Conservation (phyloP, 2,113 vertebrate species). For the Tretioscincus oriximinensis region DNA sequence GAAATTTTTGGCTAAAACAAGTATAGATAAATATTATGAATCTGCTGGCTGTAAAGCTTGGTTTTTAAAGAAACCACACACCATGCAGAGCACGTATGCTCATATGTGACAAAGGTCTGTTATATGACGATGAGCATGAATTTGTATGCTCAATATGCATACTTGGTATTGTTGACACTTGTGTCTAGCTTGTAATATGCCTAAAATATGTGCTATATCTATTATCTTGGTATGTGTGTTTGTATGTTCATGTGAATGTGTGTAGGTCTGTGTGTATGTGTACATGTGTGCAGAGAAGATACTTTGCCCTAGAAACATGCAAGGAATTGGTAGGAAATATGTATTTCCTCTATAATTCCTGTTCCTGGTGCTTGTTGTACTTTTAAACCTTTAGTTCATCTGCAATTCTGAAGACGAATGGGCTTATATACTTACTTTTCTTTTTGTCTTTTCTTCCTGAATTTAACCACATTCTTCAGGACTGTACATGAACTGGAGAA, state of each 20-base stretch:
- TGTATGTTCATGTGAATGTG: neutral
- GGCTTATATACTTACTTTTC: too few species aligned
- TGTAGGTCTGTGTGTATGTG: neutral
- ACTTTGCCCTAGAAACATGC: neutral
- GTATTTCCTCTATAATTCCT: neutral
- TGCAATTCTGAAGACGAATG: too few species aligned
- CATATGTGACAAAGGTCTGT: constrained; percentile 13
- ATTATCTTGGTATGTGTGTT: neutral
- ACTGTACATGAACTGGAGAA: too few species aligned
- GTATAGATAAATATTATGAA: neutral
- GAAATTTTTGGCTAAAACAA: too few species aligned
- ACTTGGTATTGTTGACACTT: neutral
- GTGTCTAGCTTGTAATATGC: constrained; percentile 22
- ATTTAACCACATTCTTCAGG: too few species aligned
- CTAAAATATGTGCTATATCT: constrained; percentile 2
- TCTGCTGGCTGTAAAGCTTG: neutral
- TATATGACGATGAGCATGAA: constrained; percentile 12
- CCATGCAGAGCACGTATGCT: neutral
- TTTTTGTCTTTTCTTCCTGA: too few species aligned
- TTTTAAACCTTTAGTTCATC: too few species aligned
- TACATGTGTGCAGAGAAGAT: neutral
- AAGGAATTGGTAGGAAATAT: neutral
- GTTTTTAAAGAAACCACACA: neutral
- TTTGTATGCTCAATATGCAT: neutral
- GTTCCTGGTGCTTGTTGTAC: too few species aligned